Evolutionary conservation across 2,888 invertebrate species (phyloP), one percentile per base, ranked within the genome.

Genomic region (Sabellastarte sp.): DNA sequence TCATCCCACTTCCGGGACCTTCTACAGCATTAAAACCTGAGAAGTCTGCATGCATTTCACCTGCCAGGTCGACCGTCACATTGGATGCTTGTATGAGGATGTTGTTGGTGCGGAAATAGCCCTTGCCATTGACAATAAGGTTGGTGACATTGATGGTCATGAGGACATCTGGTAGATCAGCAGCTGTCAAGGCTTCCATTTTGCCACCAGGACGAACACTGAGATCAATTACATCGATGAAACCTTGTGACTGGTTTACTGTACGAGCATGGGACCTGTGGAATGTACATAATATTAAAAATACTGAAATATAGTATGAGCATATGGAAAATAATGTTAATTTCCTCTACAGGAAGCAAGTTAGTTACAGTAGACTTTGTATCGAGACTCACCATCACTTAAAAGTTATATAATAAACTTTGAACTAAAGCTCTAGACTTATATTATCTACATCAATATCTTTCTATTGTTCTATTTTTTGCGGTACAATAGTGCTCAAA

Each of bases 21-120:
- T 60, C 32, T 15, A 67, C 70, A 5, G 63, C 68, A 29, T 68
- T 29, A 59, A 70, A 69, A 1, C 76, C 77, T 15, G 74, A 73
- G 59, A 59, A 70, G 60, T 76, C 74, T 41, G 76, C 76, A 66
- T 76, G 73, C 68, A 77, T 67, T 31, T 74, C 73, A 75, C 77
- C 77, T 59, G 77, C 73, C 32, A 75, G 57, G 50, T 77, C 77
- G n/a, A 77, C 64, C 3, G 74, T 76, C 28, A 77, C 63, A 63
- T 77, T 75, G 30, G 64, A 63, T 28, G 75, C 68, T 33, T 59
- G 51, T 28, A 77, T 57, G 4, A 61, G n/a, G 33, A 76, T 65
- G 26, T 70, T 58, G 32, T 77, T 76, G 2, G 76, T 75, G 32
- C 74, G 64, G 28, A 77, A 58, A 60, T 70, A 71, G n/a, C 77